Conservation (phyloP, 2,888 invertebrate genomes). For the Dynastes tityus region DNA sequence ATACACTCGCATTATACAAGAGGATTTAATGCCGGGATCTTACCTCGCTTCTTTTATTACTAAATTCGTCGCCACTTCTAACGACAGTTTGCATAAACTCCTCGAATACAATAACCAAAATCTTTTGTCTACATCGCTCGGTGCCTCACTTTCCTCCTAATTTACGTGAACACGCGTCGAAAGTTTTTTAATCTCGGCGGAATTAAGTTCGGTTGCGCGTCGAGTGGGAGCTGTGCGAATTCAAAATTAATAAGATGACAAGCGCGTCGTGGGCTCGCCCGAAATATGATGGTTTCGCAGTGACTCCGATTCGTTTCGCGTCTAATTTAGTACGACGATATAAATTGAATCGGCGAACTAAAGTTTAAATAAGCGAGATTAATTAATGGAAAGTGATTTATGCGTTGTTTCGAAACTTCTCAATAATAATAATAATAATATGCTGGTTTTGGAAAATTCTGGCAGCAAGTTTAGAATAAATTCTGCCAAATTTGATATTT, state of each 20-base stretch:
- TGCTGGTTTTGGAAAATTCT: too few species aligned
- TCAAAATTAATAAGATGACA: constrained; percentile 41
- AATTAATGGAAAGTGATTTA: neutral
- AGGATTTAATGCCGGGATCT: neutral
- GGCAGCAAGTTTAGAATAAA: too few species aligned
- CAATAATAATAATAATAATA: too few species aligned
- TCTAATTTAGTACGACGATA: neutral
- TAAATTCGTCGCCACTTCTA: constrained; percentile 17
- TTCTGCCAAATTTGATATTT: too few species aligned
- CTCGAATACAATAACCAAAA: constrained; percentile 8
- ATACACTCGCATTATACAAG: neutral
- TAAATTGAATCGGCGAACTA: neutral
- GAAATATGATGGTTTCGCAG: neutral
- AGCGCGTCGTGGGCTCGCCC: neutral
- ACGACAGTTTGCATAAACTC: constrained; percentile 25
- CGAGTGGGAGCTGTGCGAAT: constrained; percentile 30
- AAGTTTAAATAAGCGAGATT: constrained; percentile 6
- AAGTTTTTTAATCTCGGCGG: constrained; percentile 41
- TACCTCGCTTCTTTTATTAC: constrained; percentile 13
- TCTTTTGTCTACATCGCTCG: neutral
- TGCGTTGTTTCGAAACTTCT: neutral
- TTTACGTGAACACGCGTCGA: constrained; percentile 22
- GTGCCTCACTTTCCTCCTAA: constrained; percentile 5
- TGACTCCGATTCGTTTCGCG: constrained; percentile 5
- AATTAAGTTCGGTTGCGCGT: constrained; percentile 23